These are phyloP conservation scores for Microtus richardsoni DNA, from an alignment of 2,113 vertebrate genomes.

Conservation along the genomic window DNA sequence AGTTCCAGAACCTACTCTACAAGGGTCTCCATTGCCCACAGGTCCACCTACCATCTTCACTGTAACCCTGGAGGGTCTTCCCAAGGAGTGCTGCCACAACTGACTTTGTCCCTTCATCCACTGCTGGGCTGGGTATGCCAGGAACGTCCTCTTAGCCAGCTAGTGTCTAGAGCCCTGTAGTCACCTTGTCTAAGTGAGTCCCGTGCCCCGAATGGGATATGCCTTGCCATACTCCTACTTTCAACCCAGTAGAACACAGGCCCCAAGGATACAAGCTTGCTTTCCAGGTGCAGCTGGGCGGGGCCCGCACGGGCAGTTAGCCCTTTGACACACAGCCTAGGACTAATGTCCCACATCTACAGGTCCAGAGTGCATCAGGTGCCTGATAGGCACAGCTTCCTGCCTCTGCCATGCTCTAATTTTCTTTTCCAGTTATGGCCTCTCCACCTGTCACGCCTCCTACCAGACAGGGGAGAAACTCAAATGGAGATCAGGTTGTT, in stretches of 20 bases:
- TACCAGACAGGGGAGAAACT: not conserved
- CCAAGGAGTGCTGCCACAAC: not conserved
- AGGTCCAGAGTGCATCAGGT: not conserved
- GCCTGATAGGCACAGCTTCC: not conserved
- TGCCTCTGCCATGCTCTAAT: not conserved
- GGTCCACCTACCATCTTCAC: not conserved
- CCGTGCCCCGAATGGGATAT: too few species aligned
- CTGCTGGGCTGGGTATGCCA: too few species aligned
- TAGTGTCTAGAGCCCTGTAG: not conserved
- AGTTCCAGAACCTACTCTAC: not conserved
- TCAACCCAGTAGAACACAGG: not conserved
- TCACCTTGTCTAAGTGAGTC: not conserved
- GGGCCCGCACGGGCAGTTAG: too few species aligned
- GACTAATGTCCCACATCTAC: too few species aligned
- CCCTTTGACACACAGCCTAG: not conserved
- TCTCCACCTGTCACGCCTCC: too few species aligned
- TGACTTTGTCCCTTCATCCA: not conserved
- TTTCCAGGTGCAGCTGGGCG: not conserved
- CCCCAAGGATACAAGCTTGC: not conserved
- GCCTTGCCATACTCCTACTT: not conserved
- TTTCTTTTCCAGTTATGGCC: not conserved
- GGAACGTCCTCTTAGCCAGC: not conserved
- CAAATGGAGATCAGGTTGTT: not conserved
- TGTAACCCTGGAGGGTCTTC: not conserved
- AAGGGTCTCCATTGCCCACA: not conserved